Evolutionary conservation across 2,888 invertebrate species (phyloP).

Genomic region (Watsonalla binaria): DNA sequence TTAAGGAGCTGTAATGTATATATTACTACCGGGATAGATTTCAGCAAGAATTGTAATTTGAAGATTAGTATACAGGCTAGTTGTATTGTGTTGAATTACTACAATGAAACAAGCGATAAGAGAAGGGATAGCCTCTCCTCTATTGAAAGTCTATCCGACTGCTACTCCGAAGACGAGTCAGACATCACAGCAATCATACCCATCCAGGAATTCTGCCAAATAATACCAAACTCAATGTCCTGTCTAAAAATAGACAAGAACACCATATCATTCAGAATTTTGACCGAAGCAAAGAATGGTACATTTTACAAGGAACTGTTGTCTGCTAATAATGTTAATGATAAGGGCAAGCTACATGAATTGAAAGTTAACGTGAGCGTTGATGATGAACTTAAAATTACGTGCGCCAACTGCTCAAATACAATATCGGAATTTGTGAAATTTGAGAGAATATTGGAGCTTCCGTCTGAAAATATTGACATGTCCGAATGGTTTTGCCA

Average conservation of each 20-base stretch:
- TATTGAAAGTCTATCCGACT: constrained; percentile 68
- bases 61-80: constrained; percentile 69
- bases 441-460: constrained; percentile 79
- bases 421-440: constrained; percentile 63
- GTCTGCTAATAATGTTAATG: constrained; percentile 29
- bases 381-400: constrained; percentile 46
- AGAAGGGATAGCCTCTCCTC: constrained; percentile 67
- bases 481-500: constrained; percentile 84
- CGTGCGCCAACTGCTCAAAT: constrained; percentile 65
- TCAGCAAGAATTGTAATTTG: constrained; percentile 62
- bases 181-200: constrained; percentile 53
- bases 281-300: constrained; percentile 66
- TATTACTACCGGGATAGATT: constrained; percentile 67
- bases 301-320: constrained; percentile 69
- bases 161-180: constrained; percentile 60
- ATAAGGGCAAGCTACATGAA: constrained; percentile 28
- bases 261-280: constrained; percentile 66
- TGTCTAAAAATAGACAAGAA: constrained; percentile 68
- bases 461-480: constrained; percentile 80
- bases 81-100: constrained; percentile 65
- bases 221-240: constrained; percentile 74
- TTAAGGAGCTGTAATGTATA: constrained; percentile 80
- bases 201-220: constrained; percentile 59
- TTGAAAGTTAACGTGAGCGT: constrained; percentile 50
- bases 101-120: constrained; percentile 39